Evolutionary conservation across 2,888 invertebrate species (phyloP), one percentile per base, ranked within the genome.

Genomic region (Koerneria pararmatus): DNA sequence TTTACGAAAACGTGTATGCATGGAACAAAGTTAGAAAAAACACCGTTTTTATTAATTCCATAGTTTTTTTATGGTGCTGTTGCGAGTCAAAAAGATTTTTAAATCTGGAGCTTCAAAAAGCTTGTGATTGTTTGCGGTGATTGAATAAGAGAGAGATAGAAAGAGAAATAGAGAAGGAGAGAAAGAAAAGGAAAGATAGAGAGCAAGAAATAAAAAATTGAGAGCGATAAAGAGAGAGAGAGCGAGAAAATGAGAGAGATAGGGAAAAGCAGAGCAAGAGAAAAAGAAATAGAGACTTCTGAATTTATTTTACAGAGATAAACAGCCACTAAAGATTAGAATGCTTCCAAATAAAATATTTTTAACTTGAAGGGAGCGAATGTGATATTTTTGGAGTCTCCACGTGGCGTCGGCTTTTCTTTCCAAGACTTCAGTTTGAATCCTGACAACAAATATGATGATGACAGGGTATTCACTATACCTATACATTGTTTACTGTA

Each of bases 351-450:
- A 3, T 41, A n/a, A 48, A 35, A 19, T 0, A 58, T 56, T 51
- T 34, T 15, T 8, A 19, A 19, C 15, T 61, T 70, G 46, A 35
- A 85, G 85, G 72, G 83, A n/a, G 85, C 86, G 22, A 87, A 86
- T 74, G 83, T 87, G 70, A 63, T 87, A 59, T 87, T 84, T 75
- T 71, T 87, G 68, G 87, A 87, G 75, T 83, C 86, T 1, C 87
- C 87, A 32, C 84, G 85, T 35, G 85, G 86, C 63, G 86, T 87
- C 58, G 87, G 87, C 1, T 87, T 83, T 75, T 87, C 87, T 8
- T 72, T 71, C 31, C 76, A 76, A 68, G 69, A 76, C 54, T 31
- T n/a, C 35, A 71, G 66, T n/a, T 62, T 72, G 62, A 74, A 76
- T 62, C 69, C 66, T 41, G 76, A 76, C 57, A 62, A 65, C 3